Conservation (phyloP, 2,113 vertebrate species). For the Cathartes aura region DNA sequence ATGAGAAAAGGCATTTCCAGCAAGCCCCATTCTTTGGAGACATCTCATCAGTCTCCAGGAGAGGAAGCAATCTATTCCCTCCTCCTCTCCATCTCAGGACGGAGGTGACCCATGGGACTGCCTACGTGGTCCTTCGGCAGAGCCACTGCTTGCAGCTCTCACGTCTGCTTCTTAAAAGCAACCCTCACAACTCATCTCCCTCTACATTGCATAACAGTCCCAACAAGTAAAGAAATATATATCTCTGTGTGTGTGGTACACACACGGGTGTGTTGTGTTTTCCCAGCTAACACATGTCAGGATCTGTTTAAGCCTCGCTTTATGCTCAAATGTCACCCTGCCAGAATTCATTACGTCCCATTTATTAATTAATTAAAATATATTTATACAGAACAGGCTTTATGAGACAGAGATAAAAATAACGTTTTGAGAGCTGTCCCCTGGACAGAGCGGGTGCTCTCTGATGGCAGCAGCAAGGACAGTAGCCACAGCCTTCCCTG, state of each 20-base stretch:
- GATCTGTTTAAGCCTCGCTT: conserved; percentile 75
- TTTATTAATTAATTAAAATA: conserved; percentile 86
- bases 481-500: conserved; percentile 14
- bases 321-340: conserved; percentile 84
- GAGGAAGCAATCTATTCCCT: not conserved
- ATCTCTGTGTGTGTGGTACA: not conserved
- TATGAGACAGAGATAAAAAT: conserved; percentile 77
- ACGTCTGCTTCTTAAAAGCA: not conserved
- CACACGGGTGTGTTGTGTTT: conserved; percentile 6
- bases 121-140: not conserved
- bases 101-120: not conserved
- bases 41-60: not conserved
- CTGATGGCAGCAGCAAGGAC: conserved; percentile 43
- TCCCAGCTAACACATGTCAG: conserved; percentile 74
- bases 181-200: not conserved
- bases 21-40: not conserved
- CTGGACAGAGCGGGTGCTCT: conserved; percentile 39
- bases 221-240: not conserved
- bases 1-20: not conserved
- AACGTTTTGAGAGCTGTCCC: conserved; percentile 76
- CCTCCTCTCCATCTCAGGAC: not conserved
- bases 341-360: conserved; percentile 81
- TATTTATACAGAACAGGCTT: conserved; percentile 79
- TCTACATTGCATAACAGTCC: not conserved
- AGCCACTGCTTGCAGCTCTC: not conserved